These are phyloP conservation scores for Lerista edwardsae DNA, from an alignment of 2,797 vertebrate genomes.

Conservation along the genomic window DNA sequence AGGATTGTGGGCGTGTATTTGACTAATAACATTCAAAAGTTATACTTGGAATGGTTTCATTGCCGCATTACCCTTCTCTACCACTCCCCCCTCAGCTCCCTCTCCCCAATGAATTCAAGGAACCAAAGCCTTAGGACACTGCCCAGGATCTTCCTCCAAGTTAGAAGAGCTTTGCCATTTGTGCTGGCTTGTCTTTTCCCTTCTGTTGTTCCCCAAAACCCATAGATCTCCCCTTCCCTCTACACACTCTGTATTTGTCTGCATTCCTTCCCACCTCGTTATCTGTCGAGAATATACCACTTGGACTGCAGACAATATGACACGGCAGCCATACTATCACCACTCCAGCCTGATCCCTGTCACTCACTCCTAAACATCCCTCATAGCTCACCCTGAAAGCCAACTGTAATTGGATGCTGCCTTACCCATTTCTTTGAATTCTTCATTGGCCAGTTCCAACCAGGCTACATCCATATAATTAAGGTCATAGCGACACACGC, in stretches of 20 bases:
- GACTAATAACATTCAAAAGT: neutral
- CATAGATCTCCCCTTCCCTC: neutral
- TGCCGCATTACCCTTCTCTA: neutral
- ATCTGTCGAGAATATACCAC: neutral
- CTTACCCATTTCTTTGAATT: slow-evolving; percentile 94
- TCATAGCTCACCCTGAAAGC: neutral
- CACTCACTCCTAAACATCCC: neutral
- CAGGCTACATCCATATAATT: slow-evolving; percentile 90
- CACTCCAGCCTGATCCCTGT: neutral
- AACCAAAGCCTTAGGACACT: neutral
- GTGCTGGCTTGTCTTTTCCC: neutral
- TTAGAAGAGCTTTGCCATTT: neutral
- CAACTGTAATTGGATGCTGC: neutral
- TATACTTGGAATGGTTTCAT: neutral
- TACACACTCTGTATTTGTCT: neutral
- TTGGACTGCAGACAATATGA: no score
- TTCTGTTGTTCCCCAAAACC: neutral
- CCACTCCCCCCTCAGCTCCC: neutral
- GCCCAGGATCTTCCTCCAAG: neutral
- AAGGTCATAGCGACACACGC: slow-evolving; percentile 92
- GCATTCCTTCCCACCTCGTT: neutral
- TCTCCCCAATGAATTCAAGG: neutral
- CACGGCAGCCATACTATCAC: neutral
- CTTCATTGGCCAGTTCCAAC: slow-evolving; percentile 90
- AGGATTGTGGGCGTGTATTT: neutral